Percentiles rank a stretch among this genome's conserved stretches.
Evolutionary conservation across 2,888 invertebrate genomes (phyloP).

Genomic region (Ernsta delagoae): DNA sequence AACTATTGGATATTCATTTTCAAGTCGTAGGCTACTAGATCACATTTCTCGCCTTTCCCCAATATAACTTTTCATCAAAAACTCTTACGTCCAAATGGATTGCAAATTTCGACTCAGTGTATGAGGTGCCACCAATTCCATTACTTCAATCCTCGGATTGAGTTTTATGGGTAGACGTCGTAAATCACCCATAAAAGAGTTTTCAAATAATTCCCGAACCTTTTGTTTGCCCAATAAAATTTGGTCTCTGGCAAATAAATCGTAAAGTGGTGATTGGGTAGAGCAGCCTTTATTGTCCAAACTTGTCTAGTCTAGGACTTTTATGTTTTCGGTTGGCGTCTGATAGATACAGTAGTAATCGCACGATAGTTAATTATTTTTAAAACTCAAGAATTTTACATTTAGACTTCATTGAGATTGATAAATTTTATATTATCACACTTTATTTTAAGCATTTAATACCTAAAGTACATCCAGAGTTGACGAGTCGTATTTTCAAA

Average conservation of each 20-base stretch:
- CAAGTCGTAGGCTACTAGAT: neutral
- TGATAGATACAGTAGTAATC: too few species aligned
- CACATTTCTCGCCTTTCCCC: neutral
- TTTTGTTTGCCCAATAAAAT: slow-evolving; percentile 53
- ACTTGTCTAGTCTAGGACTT: slow-evolving; percentile 7
- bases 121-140: slow-evolving; percentile 18
- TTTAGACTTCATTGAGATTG: too few species aligned
- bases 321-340: neutral
- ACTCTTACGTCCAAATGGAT: neutral
- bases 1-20: too few species aligned
- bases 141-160: slow-evolving; percentile 25
- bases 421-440: too few species aligned
- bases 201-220: slow-evolving; percentile 24
- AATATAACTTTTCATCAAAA: neutral
- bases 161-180: slow-evolving; percentile 26
- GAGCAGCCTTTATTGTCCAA: slow-evolving; percentile 13
- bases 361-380: too few species aligned
- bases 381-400: too few species aligned
- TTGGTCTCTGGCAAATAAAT: slow-evolving; percentile 49
- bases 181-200: slow-evolving; percentile 36
- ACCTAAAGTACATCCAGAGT: too few species aligned
- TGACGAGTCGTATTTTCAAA: too few species aligned
- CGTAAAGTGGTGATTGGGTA: slow-evolving; percentile 45
- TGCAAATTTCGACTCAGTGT: slow-evolving; percentile 4
- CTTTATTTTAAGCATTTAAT: too few species aligned